Percentiles rank a stretch among this genome's conserved stretches.
Evolutionary conservation across 1,140 invertebrate species (phyloP).

Genomic region (Gryon sp.): DNA sequence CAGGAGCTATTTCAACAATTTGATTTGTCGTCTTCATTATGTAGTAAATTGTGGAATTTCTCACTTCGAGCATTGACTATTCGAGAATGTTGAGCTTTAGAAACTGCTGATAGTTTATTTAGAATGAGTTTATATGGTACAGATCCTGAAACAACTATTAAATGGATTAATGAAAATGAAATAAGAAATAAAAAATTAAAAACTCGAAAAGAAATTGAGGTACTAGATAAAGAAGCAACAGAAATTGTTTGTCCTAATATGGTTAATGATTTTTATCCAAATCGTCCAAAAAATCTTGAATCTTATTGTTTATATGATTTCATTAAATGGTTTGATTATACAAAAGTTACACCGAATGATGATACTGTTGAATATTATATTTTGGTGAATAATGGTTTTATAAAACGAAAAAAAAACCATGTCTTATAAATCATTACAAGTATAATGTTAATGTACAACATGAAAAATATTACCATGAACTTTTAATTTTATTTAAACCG

Average conservation of each 20-base stretch:
- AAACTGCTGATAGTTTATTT: too few relatives aligned
- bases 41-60: too few relatives aligned
- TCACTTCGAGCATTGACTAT: too few relatives aligned
- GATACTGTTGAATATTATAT: slow-evolving; percentile 19
- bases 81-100: too few relatives aligned
- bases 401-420: slow-evolving; percentile 50
- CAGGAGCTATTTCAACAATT: background rate
- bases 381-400: slow-evolving; percentile 7
- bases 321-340: slow-evolving; percentile 18
- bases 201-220: slow-evolving; percentile 45
- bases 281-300: slow-evolving; percentile 53
- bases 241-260: slow-evolving; percentile 57
- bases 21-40: slow-evolving; percentile 21
- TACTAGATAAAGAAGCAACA: slow-evolving; percentile 43
- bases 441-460: too few relatives aligned
- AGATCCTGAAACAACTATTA: slow-evolving; percentile 60
- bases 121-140: too few relatives aligned
- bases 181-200: slow-evolving; percentile 45
- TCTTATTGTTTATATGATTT: too few relatives aligned
- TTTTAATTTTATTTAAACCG: too few relatives aligned
- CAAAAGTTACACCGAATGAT: slow-evolving; percentile 2
- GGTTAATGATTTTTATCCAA: slow-evolving; percentile 61
- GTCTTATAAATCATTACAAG: too few relatives aligned
- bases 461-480: too few relatives aligned
- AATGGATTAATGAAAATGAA: slow-evolving; percentile 66